Percentiles rank a stretch among this genome's conserved stretches.
Conservation (phyloP, 2,888 invertebrate genomes). For the Melitaea athalia region DNA sequence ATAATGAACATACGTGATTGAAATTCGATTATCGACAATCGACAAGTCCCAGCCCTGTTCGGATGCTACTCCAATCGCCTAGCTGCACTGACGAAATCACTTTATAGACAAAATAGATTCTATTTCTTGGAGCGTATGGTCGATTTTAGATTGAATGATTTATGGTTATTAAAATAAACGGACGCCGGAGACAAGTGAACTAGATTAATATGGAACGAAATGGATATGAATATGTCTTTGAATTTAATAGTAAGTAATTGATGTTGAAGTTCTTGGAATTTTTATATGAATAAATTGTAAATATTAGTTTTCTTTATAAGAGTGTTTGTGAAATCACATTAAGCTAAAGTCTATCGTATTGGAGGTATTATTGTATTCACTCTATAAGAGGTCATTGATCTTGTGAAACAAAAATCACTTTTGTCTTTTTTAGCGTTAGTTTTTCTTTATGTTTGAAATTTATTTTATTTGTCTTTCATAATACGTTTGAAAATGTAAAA, state of each 20-base stretch:
- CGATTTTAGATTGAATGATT: constrained; percentile 14
- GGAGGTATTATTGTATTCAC: background rate
- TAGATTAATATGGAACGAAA: constrained; percentile 34
- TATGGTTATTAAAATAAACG: constrained; percentile 35
- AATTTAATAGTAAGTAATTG: constrained; percentile 13
- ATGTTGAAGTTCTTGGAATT: background rate
- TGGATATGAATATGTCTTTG: constrained; percentile 20
- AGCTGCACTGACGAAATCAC: constrained; percentile 42
- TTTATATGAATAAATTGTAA: background rate
- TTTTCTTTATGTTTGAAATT: too few species aligned
- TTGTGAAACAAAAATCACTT: too few species aligned
- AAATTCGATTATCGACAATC: constrained; percentile 59
- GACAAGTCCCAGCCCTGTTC: constrained; percentile 62
- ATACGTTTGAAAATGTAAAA: too few species aligned
- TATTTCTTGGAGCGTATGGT: constrained; percentile 17
- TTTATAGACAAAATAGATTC: constrained; percentile 22
- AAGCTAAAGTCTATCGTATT: background rate
- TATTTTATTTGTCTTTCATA: too few species aligned
- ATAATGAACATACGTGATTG: constrained; percentile 55
- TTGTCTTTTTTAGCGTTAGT: too few species aligned
- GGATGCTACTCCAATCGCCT: constrained; percentile 53
- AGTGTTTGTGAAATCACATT: background rate
- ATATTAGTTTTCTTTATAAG: background rate
- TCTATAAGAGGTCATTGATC: too few species aligned
- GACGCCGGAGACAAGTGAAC: constrained; percentile 31